phyloP scores from a whole-genome alignment of 2,888 invertebrate species.

The Drosophila eohydei region DNA sequence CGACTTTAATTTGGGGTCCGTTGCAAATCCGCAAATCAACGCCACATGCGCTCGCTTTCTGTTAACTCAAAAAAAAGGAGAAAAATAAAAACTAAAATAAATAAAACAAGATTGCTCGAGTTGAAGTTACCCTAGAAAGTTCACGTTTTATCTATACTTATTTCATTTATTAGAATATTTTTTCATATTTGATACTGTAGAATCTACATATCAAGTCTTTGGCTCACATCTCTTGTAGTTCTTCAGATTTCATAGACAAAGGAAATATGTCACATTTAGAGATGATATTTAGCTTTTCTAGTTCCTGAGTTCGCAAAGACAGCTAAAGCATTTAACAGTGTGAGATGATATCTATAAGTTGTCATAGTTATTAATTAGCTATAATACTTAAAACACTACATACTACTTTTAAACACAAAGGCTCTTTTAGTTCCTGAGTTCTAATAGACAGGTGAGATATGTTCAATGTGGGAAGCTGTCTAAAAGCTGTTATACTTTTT shows the following conservation, averaged over 20 bases:
- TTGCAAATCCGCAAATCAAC: slow-evolving; percentile 65
- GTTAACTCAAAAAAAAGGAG: slow-evolving; percentile 19
- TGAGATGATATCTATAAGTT: background rate
- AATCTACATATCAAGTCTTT: background rate
- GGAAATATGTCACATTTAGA: no score
- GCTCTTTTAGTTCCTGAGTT: background rate
- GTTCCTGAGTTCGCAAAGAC: background rate
- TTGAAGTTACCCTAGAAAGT: background rate
- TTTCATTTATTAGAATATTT: background rate
- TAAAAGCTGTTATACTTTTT: background rate
- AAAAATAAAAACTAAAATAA: slow-evolving; percentile 5
- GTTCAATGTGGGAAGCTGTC: no score
- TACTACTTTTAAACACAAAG: background rate
- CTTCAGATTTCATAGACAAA: background rate
- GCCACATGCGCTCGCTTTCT: slow-evolving; percentile 51
- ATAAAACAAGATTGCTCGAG: background rate
- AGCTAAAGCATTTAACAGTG: background rate
- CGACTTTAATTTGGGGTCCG: slow-evolving; percentile 52
- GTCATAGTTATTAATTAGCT: background rate
- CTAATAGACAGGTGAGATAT: no score
- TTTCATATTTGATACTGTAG: background rate
- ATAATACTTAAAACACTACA: no score
- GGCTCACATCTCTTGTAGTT: background rate
- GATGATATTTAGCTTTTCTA: background rate
- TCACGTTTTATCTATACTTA: no score